phyloP scores from a whole-genome alignment of 1,140 invertebrate species.

The Tetramorium alpestre region DNA sequence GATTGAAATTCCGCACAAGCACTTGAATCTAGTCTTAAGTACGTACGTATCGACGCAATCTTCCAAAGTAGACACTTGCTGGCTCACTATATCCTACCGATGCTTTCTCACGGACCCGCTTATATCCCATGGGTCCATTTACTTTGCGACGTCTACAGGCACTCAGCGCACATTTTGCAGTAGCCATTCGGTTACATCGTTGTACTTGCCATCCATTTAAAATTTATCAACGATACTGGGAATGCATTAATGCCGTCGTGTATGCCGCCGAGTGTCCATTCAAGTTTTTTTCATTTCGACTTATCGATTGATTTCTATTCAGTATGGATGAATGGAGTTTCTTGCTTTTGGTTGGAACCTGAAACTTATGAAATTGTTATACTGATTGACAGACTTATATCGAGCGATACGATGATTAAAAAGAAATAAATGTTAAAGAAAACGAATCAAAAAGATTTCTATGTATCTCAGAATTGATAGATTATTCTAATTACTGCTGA shows the following conservation, averaged over 20 bases:
- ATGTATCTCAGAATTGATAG: neutral
- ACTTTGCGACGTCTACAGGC: slow-evolving; percentile 10
- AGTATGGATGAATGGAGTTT: neutral
- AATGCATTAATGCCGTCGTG: neutral
- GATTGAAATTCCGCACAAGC: slow-evolving; percentile 33
- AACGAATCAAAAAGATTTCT: neutral
- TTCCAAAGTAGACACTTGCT: slow-evolving; percentile 60
- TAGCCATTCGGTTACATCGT: slow-evolving; percentile 22
- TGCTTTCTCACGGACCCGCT: slow-evolving; percentile 29
- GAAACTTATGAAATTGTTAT: slow-evolving; percentile 12
- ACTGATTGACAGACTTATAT: neutral
- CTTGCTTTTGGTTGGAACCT: neutral
- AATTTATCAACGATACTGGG: slow-evolving; percentile 33
- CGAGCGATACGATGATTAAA: neutral
- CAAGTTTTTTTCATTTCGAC: slow-evolving; percentile 20
- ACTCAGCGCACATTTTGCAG: slow-evolving; percentile 23
- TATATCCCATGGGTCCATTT: slow-evolving; percentile 50
- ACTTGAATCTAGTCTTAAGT: slow-evolving; percentile 34
- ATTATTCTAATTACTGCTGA: neutral
- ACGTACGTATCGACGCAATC: slow-evolving; percentile 45
- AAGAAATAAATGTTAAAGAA: neutral
- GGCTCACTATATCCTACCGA: slow-evolving; percentile 11
- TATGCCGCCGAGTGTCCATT: slow-evolving; percentile 1
- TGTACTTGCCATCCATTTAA: slow-evolving; percentile 9
- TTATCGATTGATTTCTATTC: neutral